Evolutionary conservation across 2,797 vertebrate genomes (phyloP), one percentile per base, ranked within the genome.

Genomic region (Lophius americanus): DNA sequence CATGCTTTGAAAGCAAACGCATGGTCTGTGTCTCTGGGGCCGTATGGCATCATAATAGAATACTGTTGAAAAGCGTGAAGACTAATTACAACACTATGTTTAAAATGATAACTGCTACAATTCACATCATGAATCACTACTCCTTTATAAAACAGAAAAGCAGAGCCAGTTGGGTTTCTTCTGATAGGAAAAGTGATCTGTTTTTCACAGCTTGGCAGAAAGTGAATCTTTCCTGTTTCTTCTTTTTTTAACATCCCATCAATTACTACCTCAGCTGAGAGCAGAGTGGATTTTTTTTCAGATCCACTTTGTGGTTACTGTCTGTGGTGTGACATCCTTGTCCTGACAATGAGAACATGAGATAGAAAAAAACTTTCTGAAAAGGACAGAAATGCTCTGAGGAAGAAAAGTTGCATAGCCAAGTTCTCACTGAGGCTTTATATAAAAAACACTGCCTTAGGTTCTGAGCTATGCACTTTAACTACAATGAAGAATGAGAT

Each of bases 201-300:
- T 66, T 73, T 80, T 74, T 57, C 56, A 71, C 68, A 68, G 55
- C 62, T 54, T 70, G 73, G 76, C 70, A 82, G 62, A 81, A 77
- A 68, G 58, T 47, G 54, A 48, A 68, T 66, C 75, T 86, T 85
- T 77, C 75, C 12, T 44, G 10, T 54, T 13, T 37, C 23, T 78
- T 78, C n/a, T 89, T 79, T 85, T 63, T 82, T 85, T 88, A 89
- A 89, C 75, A 78, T 89, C 66, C 76, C 58, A 91, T 89, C 79
- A 86, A 91, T 91, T 82, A 63, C 64, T 73, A 70, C 76, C 82
- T 86, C 70, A 57, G 69, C 65, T 59, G 77, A 51, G 73, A 76
- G 78, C 61, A 70, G 47, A 72, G 60, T 37, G 49, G 56, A 64
- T 70, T 75, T 74, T 60, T 11, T 43, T 23, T 42, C 50, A 53